These are phyloP conservation scores for Drosophila serrata DNA, from an alignment of 1,140 invertebrate species.

Conservation along the genomic window DNA sequence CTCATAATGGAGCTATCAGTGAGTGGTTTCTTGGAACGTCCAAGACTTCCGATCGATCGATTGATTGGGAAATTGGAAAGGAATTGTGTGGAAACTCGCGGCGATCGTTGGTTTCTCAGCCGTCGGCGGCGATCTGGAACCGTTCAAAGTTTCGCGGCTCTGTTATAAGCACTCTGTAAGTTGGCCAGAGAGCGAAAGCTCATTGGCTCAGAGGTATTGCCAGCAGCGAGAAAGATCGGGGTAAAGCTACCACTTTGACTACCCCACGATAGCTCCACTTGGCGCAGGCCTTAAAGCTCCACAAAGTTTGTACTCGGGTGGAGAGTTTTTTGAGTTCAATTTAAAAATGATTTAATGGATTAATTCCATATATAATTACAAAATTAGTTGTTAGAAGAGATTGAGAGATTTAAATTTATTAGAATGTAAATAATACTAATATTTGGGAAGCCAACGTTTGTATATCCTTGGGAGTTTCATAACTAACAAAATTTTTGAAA, in stretches of 20 bases:
- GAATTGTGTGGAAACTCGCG: conserved; percentile 37
- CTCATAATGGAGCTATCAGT: conserved; percentile 61
- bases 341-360: not conserved
- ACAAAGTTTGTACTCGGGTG: conserved; percentile 9
- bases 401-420: too few relatives aligned
- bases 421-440: too few relatives aligned
- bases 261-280: conserved; percentile 18
- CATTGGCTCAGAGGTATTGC: conserved; percentile 12
- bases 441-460: too few relatives aligned
- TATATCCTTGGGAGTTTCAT: too few relatives aligned
- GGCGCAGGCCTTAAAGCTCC: conserved; percentile 7
- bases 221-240: conserved; percentile 33
- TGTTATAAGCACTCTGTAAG: conserved; percentile 60
- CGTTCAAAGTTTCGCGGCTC: conserved; percentile 65
- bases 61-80: conserved; percentile 22
- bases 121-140: conserved; percentile 70
- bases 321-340: not conserved
- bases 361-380: too few relatives aligned
- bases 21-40: conserved; percentile 9
- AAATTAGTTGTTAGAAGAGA: too few relatives aligned
- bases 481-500: too few relatives aligned
- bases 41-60: conserved; percentile 21
- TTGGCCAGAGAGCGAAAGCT: conserved; percentile 62
- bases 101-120: conserved; percentile 55
- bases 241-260: conserved; percentile 25